These are phyloP conservation scores for Apeltes quadracus DNA, from an alignment of 2,113 vertebrate species.

Conservation along the genomic window DNA sequence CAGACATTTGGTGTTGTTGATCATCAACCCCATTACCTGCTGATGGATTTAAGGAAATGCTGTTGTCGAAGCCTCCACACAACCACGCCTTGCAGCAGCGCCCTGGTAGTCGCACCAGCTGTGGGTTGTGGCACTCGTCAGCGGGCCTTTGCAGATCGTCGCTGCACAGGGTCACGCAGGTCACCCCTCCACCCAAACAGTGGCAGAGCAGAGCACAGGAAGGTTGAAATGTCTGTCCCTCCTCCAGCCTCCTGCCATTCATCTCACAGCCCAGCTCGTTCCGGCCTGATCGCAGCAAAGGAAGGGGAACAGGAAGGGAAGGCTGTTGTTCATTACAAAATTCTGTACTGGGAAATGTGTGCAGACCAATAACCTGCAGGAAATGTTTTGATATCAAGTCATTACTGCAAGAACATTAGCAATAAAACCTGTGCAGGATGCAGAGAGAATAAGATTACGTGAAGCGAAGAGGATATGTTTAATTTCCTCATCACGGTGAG, in stretches of 20 bases:
- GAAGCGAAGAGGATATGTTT: not conserved
- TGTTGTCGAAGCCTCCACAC: constrained; percentile 72
- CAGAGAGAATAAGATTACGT: not conserved
- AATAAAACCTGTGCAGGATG: not conserved
- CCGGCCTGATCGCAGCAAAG: constrained; percentile 65
- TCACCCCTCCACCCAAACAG: constrained; percentile 82
- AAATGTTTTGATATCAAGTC: not conserved
- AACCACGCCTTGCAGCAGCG: constrained; percentile 86
- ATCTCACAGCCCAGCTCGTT: constrained; percentile 81
- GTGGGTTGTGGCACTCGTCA: constrained; percentile 79
- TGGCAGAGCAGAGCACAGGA: constrained; percentile 82
- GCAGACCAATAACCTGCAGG: not conserved
- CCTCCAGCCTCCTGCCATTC: constrained; percentile 76
- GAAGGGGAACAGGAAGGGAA: not conserved
- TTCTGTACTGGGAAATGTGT: not conserved
- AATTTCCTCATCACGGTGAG: not conserved
- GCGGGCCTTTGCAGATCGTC: constrained; percentile 81
- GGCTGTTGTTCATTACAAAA: not conserved
- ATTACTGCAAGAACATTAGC: not conserved
- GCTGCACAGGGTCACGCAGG: constrained; percentile 82
- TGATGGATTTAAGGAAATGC: constrained; percentile 37
- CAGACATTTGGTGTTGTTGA: not conserved
- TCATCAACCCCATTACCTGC: constrained; percentile 61
- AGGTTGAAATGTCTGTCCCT: constrained; percentile 85
- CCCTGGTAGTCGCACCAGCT: constrained; percentile 75